Base-by-base conservation (phyloP, 2,888 invertebrate species). In the Tiphia femorata region DNA sequence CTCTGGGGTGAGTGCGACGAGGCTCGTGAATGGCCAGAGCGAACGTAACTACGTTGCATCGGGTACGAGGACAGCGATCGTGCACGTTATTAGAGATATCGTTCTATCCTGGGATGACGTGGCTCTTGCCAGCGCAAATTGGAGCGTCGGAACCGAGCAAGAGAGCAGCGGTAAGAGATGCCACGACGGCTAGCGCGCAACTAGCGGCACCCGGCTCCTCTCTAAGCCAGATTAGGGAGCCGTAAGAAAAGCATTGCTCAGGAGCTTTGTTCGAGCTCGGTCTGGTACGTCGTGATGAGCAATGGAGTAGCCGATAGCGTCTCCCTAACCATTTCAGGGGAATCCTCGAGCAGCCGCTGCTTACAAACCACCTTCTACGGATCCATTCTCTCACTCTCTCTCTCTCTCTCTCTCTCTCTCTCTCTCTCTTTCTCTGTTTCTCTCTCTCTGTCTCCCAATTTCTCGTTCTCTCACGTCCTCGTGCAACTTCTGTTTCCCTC, bases 161-260 rank as follows among this genome's bases (percentile, higher is more conserved):
- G 40, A 25, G 47, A 41, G 12, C n/a, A n/a, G n/a, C n/a, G n/a
- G n/a, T n/a, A n/a, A 33, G 33, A 16, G 14, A 8, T 12, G 12
- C 5, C 14, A 33, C 14, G n/a, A 33, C 7, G 14, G 1, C n/a
- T 23, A 14, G 14, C n/a, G 33, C 4, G 7, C 7, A 1, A 14
- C 4, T 3, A 25, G 42, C 25, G 25, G 16, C 25, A 16, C 25
- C 30, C 27, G 54, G 44, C 60, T 51, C 17, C 54, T 49, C 63
- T 70, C 69, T 71, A 74, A 76, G 74, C 70, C 67, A 76, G 77
- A 78, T 79, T 80, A 79, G 74, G 67, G 54, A 53, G 66, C 70
- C 62, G 68, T 73, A 77, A 79, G 78, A 79, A 78, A 78, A 75
- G 73, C 76, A 72, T 71, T 49, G 70, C 70, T 63, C 55, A 53